Base-by-base conservation (phyloP, 2,797 vertebrate species). In the Cossypha niveicapilla region DNA sequence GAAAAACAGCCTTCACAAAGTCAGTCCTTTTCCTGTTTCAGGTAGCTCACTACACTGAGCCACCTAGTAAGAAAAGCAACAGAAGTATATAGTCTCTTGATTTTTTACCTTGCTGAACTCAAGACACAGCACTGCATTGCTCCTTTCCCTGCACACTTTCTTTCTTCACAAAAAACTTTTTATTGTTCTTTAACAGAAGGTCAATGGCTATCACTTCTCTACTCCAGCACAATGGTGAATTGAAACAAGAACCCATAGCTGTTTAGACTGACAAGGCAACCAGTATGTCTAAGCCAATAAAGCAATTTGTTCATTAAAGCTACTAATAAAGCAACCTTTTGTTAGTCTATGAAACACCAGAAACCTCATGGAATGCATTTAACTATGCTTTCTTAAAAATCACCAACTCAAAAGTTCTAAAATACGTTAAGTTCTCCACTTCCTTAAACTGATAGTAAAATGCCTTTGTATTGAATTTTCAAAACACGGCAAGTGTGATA, bases 281-380 rank as follows among this genome's bases (percentile, higher is more conserved):
- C 97, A 98, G 98, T 98, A 98, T 98, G 97, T 95, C 97, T 98
- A 97, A 97, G 97, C 97, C 98, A 98, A 97, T 97, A 98, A 98
- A 98, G 97, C 94, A 76, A 98, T 98, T 97, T 96, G 97, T 98
- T 98, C 97, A 97, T 97, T 98, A 98, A 98, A 97, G 95, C 96
- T 97, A 97, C 96, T 96, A 97, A 98, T 97, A 98, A 98, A 98
- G 98, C 97, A 98, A 98, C 97, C 97, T 98, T 98, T 98, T 98
- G 97, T 98, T 98, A 97, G 93, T 96, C 96, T 97, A 96, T 94
- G 97, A 97, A 98, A 98, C 95, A 97, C 97, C 97, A 98, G 97
- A 97, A 98, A 97, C 95, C 94, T 97, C 96, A 83, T 24, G 97
- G 95, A 96, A 96, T 92, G 87, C 93, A 93, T 96, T 94, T 94